Conservation (phyloP, 2,113 vertebrate genomes). For the Podarcis raffonei region DNA sequence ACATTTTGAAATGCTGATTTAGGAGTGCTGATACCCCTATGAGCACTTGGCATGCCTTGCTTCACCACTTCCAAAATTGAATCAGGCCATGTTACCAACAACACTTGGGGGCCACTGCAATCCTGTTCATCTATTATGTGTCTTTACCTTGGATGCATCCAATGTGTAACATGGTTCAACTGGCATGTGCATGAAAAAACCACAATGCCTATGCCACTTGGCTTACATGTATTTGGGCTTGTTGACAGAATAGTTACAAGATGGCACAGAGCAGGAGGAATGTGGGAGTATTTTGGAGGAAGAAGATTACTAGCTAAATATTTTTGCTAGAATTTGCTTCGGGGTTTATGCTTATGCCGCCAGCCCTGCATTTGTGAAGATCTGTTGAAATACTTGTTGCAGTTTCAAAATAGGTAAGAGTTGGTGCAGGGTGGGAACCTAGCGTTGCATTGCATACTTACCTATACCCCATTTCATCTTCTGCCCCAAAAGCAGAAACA, state of each 20-base stretch:
- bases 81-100: not conserved
- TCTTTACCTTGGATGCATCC: not conserved
- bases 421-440: no score
- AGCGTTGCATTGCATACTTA: not conserved
- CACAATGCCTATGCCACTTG: not conserved
- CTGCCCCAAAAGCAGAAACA: not conserved
- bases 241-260: not conserved
- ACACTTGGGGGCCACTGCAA: not conserved
- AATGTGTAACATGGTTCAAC: not conserved
- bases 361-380: not conserved
- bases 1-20: no score
- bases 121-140: not conserved
- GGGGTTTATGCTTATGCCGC: not conserved
- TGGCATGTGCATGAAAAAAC: not conserved
- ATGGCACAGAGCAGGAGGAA: conserved; percentile 7
- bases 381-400: not conserved
- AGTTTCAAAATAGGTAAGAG: not conserved
- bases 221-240: not conserved
- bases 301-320: conserved; percentile 2
- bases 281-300: not conserved
- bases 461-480: not conserved
- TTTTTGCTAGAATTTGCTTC: conserved; percentile 17
- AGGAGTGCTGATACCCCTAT: no score
- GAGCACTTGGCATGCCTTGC: not conserved
- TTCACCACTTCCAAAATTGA: not conserved